Base-by-base conservation (phyloP, 1,140 invertebrate genomes). In the Armadillidium nasatum region DNA sequence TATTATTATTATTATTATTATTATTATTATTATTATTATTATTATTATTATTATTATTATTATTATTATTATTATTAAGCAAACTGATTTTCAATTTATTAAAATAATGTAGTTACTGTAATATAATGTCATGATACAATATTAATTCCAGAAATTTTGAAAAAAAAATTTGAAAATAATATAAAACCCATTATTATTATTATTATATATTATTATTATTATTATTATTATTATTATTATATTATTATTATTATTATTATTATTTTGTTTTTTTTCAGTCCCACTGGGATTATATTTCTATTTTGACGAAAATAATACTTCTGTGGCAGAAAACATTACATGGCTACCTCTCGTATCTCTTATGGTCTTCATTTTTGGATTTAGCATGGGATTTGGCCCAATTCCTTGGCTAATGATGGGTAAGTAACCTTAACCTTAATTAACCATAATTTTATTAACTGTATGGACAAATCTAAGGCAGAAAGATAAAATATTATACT, bases 371-470 rank as follows among this genome's bases (percentile, higher is more conserved):
- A 91, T 93, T 44, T 83, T 91, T 33, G 87, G 90, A n/a, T 93
- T 93, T 84, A 91, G 90, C 0, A 83, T 93, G 22, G 92, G 92
- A 44, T 90, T 90, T 77, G 92, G 92, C 2, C 92, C 92, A 0
- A 89, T 94, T 43, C 91, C 92, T 0, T 93, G 92, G 90, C 88
- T 92, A 85, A 90, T 93, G 88, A 88, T 92, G 83, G 80, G 82
- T 73, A 71, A 79, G 78, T 43, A 4, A 7, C 43, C 0, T 19
- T 15, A 46, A 2, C n/a, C n/a, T 44, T 10, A 44, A 45, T 15
- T 13, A n/a, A 0, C n/a, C 43, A 10, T 22, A 21, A 15, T 71
- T 0, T 22, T n/a, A n/a, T n/a, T n/a, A n/a, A n/a, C n/a, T n/a
- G n/a, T n/a, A n/a, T n/a, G n/a, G n/a, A n/a, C n/a, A n/a, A 71